Evolutionary conservation across 2,888 invertebrate species (phyloP), one percentile per base, ranked within the genome.

Genomic region (Tineola bisselliella): DNA sequence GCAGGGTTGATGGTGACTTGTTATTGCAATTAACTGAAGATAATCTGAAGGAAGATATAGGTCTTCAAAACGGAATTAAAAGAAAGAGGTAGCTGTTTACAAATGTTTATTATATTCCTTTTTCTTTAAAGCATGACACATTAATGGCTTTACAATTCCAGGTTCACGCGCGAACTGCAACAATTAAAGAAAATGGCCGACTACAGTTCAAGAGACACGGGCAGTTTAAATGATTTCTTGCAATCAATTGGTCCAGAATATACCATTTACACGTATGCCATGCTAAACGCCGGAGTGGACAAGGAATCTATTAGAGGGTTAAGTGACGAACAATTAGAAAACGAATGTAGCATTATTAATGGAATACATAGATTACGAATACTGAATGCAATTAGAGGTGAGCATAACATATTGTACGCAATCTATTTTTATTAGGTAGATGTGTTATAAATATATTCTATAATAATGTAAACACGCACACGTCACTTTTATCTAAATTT

Each of bases 1-100:
- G 97, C 72, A 90, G 95, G 77, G 98, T 99, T 31, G 99, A 99
- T 77, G 99, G 99, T 8, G 99, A 99, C 88, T 88, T 99, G 60
- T 84, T 99, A 64, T 86, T 99, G 62, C 95, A 96, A 77, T 88
- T 99, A 65, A 94, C 93, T 10, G 98, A 98, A 79, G 93, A 94
- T 61, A 97, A 98, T 87, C 90, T 99, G 61, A 91, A 90, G 66
- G 94, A 95, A 70, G 99, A 99, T 77, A 96, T 99, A 68, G 95
- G 95, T 58, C 91, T 99, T 70, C 90, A 89, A 64, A 99, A 98
- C 81, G 97, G 98, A 70, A 97, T 99, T 74, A 91, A 95, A 75
- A 88, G 98, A 66, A 94, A 95, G 87, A 90, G 95, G 93, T 93
- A 73, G 8, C n/a, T n/a, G n/a, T n/a, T n/a, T n/a, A n/a, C n/a